phyloP scores from a whole-genome alignment of 2,113 vertebrate species.

The Cinclus cinclus region DNA sequence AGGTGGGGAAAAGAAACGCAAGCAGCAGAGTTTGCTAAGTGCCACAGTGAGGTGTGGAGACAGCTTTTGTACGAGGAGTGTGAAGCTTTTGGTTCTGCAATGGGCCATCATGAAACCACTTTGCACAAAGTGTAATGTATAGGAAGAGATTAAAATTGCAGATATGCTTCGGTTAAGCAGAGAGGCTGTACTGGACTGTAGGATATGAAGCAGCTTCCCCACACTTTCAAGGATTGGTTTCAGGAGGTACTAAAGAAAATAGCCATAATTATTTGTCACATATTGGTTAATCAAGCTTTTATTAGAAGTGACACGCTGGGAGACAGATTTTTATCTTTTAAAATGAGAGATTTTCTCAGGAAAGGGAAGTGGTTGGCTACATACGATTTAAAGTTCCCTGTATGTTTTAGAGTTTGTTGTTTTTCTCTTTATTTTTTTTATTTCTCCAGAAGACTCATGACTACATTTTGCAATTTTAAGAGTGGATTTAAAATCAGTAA shows the following conservation, averaged over 20 bases:
- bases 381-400: background rate
- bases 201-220: background rate
- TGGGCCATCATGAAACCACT: background rate
- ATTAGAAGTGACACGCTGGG: background rate
- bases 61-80: background rate
- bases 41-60: background rate
- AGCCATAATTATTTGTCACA: background rate
- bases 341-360: background rate
- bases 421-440: background rate
- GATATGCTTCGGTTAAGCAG: background rate
- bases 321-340: background rate
- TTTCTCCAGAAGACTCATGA: background rate
- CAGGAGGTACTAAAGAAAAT: background rate
- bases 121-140: background rate
- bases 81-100: background rate
- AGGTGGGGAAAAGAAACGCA: background rate
- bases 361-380: slow-evolving; percentile 8
- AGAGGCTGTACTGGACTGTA: background rate
- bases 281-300: background rate
- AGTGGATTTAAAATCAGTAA: background rate
- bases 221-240: background rate
- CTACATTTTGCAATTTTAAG: background rate
- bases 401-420: background rate
- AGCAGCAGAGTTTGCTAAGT: background rate
- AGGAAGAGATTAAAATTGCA: background rate